phyloP scores from a whole-genome alignment of 2,113 vertebrate genomes.

The Gasterosteus nipponicus region DNA sequence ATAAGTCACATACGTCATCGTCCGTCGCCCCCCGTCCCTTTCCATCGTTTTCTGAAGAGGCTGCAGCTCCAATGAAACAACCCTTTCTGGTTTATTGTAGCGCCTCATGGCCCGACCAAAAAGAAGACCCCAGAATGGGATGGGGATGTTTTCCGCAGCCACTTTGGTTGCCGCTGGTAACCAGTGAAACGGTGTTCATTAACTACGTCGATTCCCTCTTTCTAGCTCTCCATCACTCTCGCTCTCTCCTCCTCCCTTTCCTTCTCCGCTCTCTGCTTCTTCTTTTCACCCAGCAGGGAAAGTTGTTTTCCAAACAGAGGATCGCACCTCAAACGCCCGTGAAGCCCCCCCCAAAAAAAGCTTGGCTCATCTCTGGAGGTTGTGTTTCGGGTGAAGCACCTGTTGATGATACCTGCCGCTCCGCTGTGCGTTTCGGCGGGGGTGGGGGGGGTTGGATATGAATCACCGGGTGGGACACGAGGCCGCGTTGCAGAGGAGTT shows the following conservation, averaged over 20 bases:
- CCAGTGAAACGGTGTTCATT: slow-evolving; percentile 66
- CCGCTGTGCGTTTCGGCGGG: background rate
- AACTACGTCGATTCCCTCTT: slow-evolving; percentile 56
- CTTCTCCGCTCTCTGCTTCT: background rate
- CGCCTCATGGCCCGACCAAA: background rate
- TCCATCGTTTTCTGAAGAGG: slow-evolving; percentile 18
- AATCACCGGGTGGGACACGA: too few relatives aligned
- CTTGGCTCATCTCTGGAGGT: slow-evolving; percentile 55
- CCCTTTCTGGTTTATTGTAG: slow-evolving; percentile 7
- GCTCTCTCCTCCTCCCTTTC: background rate
- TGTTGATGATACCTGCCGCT: slow-evolving; percentile 21
- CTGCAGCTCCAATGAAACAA: slow-evolving; percentile 4
- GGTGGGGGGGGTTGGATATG: too few relatives aligned
- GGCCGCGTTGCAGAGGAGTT: background rate
- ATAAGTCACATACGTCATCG: slow-evolving; percentile 28
- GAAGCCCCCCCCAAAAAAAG: slow-evolving; percentile 5
- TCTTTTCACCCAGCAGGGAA: slow-evolving; percentile 38
- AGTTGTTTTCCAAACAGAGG: slow-evolving; percentile 71
- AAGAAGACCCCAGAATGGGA: slow-evolving; percentile 41
- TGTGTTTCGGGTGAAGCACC: slow-evolving; percentile 38
- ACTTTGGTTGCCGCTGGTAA: slow-evolving; percentile 64
- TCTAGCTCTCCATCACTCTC: slow-evolving; percentile 23
- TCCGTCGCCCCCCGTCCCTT: slow-evolving; percentile 16
- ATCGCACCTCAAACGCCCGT: slow-evolving; percentile 70
- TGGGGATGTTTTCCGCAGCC: slow-evolving; percentile 62